Conservation (phyloP, 2,888 invertebrate species). For the Eristalis arbustorum region DNA sequence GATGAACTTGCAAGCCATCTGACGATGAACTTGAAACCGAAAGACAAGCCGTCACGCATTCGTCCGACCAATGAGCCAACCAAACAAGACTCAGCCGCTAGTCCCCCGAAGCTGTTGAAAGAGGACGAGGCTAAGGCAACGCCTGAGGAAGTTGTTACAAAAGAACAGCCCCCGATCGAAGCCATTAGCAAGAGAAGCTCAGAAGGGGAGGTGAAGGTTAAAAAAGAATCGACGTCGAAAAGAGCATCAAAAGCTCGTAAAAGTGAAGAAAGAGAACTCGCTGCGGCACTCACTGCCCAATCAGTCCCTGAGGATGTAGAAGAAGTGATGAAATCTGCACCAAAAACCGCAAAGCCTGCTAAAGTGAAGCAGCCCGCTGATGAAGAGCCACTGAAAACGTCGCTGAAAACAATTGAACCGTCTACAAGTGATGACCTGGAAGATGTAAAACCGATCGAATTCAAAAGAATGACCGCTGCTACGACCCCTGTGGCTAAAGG, state of each 20-base stretch:
- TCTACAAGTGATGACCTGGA: constrained; percentile 27
- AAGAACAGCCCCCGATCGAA: not conserved
- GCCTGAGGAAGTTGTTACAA: not conserved
- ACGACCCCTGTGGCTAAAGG: constrained; percentile 3
- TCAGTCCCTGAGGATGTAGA: constrained; percentile 48
- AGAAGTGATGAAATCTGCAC: constrained; percentile 25
- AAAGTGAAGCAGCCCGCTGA: constrained; percentile 29
- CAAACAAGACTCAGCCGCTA: not conserved
- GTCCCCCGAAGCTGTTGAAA: not conserved
- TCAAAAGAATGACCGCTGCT: constrained; percentile 62
- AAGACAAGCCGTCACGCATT: not conserved
- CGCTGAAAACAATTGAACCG: constrained; percentile 23
- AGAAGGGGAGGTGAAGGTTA: not conserved
- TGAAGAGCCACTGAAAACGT: constrained; percentile 54
- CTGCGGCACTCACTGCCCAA: not conserved
- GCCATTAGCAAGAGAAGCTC: not conserved
- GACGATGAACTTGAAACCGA: not conserved
- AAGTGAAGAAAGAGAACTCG: constrained; percentile 37
- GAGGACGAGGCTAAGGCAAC: not conserved
- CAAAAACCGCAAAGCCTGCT: constrained; percentile 13
- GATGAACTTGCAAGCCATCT: not conserved
- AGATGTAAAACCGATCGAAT: constrained; percentile 68
- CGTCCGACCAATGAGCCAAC: not conserved
- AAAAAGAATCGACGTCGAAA: not conserved
- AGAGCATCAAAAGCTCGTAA: constrained; percentile 43